Conservation (phyloP, 2,888 invertebrate species). For the Lepidocyrtinus sp. region DNA sequence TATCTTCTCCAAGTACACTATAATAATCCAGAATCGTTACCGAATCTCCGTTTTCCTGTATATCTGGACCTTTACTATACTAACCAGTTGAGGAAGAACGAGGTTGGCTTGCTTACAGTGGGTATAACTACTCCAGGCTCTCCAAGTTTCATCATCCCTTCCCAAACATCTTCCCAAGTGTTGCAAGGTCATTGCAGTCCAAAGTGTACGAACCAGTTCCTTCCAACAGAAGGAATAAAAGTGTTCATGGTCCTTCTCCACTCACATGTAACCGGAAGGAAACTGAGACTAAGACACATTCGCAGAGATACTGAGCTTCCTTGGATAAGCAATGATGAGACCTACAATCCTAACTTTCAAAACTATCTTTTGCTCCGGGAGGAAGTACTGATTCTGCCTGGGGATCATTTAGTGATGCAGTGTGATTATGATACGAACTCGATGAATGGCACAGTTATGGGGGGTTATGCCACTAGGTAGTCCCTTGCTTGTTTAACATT, state of each 20-base stretch:
- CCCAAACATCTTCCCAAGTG: constrained; percentile 82
- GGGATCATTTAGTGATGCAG: constrained; percentile 32
- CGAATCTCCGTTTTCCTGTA: background rate
- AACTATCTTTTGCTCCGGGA: constrained; percentile 17
- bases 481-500: too few species aligned
- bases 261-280: constrained; percentile 78
- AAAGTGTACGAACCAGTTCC: constrained; percentile 80
- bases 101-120: constrained; percentile 85
- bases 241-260: constrained; percentile 87
- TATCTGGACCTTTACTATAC: background rate
- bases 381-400: background rate
- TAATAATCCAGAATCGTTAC: constrained; percentile 1
- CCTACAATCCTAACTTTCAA: constrained; percentile 37
- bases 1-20: background rate
- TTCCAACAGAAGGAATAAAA: constrained; percentile 79
- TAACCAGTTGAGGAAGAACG: constrained; percentile 75
- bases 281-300: constrained; percentile 30
- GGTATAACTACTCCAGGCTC: constrained; percentile 86
- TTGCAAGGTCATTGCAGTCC: constrained; percentile 88
- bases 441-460: background rate
- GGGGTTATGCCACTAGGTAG: too few species aligned
- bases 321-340: constrained; percentile 30
- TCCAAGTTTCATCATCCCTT: constrained; percentile 87
- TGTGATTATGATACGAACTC: background rate
- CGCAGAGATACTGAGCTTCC: constrained; percentile 21